A percentile compares a stretch with the other conserved stretches of the same genome.
phyloP scores from a whole-genome alignment of 2,113 vertebrate species.

The Odocoileus virginianus region DNA sequence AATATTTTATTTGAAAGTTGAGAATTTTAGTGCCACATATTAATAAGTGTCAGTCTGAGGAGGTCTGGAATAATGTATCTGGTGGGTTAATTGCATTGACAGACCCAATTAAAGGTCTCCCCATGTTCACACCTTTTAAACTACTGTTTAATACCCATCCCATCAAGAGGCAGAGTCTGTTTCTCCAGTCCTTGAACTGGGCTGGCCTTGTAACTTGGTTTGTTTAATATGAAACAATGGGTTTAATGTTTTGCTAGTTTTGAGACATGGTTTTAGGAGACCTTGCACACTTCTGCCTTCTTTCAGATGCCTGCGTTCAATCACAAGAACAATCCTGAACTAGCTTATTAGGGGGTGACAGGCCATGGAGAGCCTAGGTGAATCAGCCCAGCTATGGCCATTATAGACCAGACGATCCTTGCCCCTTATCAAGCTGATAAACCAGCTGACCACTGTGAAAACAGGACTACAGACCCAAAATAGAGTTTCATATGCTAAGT shows the following conservation, averaged over 20 bases:
- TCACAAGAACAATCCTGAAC: neutral
- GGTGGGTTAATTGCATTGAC: neutral
- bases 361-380: neutral
- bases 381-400: neutral
- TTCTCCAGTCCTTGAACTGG: neutral
- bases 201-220: neutral
- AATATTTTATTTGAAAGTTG: neutral
- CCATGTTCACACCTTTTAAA: neutral
- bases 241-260: neutral
- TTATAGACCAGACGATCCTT: neutral
- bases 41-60: neutral
- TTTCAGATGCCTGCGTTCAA: neutral
- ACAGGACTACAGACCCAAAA: neutral
- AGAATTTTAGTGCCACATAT: neutral
- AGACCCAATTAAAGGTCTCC: neutral
- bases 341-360: neutral
- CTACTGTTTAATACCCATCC: neutral
- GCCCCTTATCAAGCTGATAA: neutral
- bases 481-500: neutral
- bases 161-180: neutral
- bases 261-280: neutral
- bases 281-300: neutral
- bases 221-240: neutral
- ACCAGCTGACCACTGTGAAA: neutral
- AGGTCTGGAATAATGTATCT: neutral